A percentile compares a stretch with the other conserved stretches of the same genome.
phyloP scores from a whole-genome alignment of 2,888 invertebrate genomes.

The Ormyrus labotus region DNA sequence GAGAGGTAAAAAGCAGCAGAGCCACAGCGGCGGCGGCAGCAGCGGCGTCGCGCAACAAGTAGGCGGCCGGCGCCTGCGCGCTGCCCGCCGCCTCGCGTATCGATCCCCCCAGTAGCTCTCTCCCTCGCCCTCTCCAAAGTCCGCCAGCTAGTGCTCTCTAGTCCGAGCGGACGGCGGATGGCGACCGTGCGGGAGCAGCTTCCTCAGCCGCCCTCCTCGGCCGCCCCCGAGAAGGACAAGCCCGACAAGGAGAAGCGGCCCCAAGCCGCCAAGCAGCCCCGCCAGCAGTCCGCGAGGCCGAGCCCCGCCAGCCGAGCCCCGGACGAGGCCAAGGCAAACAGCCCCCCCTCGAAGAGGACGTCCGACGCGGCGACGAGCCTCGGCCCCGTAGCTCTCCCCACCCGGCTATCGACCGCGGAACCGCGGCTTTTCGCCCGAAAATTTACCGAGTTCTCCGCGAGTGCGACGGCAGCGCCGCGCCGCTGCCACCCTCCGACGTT shows the following conservation, averaged over 20 bases:
- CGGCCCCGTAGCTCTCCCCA: no score
- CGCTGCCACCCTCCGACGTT: no score
- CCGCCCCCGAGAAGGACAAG: neutral
- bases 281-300: neutral
- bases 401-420: no score
- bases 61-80: neutral
- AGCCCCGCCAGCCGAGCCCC: slow-evolving; percentile 1
- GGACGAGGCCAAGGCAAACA: slow-evolving; percentile 55
- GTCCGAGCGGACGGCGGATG: slow-evolving; percentile 50
- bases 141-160: slow-evolving; percentile 22
- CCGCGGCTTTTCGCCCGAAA: neutral
- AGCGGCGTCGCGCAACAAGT: neutral
- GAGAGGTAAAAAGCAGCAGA: neutral
- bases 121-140: neutral
- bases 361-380: no score
- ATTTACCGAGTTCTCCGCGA: no score
- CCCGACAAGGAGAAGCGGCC: slow-evolving; percentile 6
- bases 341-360: neutral
- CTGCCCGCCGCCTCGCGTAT: neutral
- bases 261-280: slow-evolving; percentile 26
- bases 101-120: slow-evolving; percentile 7
- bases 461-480: no score
- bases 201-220: slow-evolving; percentile 9
- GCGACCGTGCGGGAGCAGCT: slow-evolving; percentile 52
- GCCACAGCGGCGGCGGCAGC: neutral